Conservation (phyloP, 92 coral and sea anemone species). For the Actinernus sp. region DNA sequence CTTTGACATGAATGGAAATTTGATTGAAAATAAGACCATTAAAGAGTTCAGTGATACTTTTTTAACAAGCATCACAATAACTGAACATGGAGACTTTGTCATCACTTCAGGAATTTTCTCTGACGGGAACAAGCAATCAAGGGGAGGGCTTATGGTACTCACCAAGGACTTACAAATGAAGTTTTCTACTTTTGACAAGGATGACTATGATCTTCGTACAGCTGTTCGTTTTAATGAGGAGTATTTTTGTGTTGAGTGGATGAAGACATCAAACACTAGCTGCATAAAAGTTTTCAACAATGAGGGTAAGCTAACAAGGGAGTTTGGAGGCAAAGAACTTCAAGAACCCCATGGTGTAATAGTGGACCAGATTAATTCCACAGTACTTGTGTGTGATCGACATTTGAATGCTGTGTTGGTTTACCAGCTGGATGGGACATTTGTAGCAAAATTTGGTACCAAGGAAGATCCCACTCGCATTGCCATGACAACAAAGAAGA, state of each 20-base stretch:
- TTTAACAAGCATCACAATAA: constrained; percentile 36
- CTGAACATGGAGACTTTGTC: constrained; percentile 26
- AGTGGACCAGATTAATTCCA: not conserved
- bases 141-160: constrained; percentile 42
- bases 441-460: constrained; percentile 47
- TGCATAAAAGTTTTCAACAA: constrained; percentile 52
- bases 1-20: constrained; percentile 19
- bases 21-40: constrained; percentile 14
- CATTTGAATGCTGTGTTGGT: constrained; percentile 38
- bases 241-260: constrained; percentile 26
- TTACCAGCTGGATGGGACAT: constrained; percentile 39
- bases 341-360: constrained; percentile 23
- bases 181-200: constrained; percentile 51
- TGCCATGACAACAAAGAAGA: constrained; percentile 29
- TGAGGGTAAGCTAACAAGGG: constrained; percentile 35
- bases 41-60: constrained; percentile 16
- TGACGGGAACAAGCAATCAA: constrained; percentile 9
- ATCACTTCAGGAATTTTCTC: constrained; percentile 49
- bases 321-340: constrained; percentile 46
- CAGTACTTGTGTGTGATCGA: constrained; percentile 50
- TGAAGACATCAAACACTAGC: constrained; percentile 34
- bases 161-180: constrained; percentile 24
- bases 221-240: constrained; percentile 35
- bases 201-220: constrained; percentile 13
- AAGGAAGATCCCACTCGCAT: constrained; percentile 49